These are phyloP conservation scores for Mormyrops attenuatus DNA, from an alignment of 2,797 vertebrate genomes.

Conservation along the genomic window DNA sequence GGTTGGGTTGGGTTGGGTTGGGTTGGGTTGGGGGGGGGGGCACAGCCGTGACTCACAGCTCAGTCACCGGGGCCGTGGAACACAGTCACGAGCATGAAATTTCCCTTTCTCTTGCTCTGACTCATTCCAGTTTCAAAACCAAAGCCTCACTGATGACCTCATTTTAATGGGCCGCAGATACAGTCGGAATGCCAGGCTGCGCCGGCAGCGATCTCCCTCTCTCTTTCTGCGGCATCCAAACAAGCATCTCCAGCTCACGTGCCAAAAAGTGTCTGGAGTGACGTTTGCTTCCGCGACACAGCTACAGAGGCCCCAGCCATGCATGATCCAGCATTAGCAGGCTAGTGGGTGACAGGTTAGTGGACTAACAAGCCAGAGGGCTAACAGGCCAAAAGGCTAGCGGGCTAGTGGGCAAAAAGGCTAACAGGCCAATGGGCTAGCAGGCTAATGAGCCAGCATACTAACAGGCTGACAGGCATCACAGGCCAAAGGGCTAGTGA, in stretches of 20 bases:
- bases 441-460: not conserved
- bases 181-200: slow-evolving; percentile 37
- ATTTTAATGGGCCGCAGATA: slow-evolving; percentile 56
- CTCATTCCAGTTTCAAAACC: slow-evolving; percentile 38
- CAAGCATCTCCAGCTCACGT: slow-evolving; percentile 21
- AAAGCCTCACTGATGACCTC: slow-evolving; percentile 49
- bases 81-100: slow-evolving; percentile 48
- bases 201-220: slow-evolving; percentile 33
- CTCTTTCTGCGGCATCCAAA: slow-evolving; percentile 31
- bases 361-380: not conserved
- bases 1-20: too few relatives aligned
- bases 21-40: slow-evolving; percentile 14
- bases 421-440: not conserved
- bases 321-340: not conserved
- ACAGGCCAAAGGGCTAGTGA: not conserved
- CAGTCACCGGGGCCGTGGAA: slow-evolving; percentile 32
- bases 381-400: not conserved
- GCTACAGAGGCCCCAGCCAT: not conserved
- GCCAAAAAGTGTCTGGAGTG: not conserved
- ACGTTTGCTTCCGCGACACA: not conserved
- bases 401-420: not conserved
- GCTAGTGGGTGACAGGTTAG: not conserved
- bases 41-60: slow-evolving; percentile 41
- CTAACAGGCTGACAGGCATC: not conserved
- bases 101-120: slow-evolving; percentile 39